Evolutionary conservation across 1,140 invertebrate species (phyloP), one percentile per base, ranked within the genome.

Genomic region (Cardiocondyla obscurior): DNA sequence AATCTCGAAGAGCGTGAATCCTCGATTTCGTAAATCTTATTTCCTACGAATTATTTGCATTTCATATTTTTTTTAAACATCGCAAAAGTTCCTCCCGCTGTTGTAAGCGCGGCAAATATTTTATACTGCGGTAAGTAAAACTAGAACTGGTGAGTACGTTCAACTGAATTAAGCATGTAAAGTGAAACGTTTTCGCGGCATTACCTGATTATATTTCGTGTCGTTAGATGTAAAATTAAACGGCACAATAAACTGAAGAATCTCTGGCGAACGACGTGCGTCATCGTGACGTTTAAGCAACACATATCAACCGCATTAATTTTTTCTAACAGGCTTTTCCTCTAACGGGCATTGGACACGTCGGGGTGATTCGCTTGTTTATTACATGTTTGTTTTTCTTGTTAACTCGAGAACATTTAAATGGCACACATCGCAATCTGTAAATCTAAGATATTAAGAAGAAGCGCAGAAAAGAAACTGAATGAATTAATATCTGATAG

Each of bases 131-230:
- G n/a, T n/a, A n/a, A n/a, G n/a, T n/a, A n/a, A n/a, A n/a, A n/a
- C n/a, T n/a, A n/a, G n/a, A n/a, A n/a, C n/a, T n/a, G n/a, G n/a
- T n/a, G n/a, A n/a, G n/a, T n/a, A n/a, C n/a, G n/a, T n/a, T n/a
- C n/a, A n/a, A n/a, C n/a, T n/a, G n/a, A n/a, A n/a, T n/a, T n/a
- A n/a, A n/a, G n/a, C n/a, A n/a, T n/a, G 19, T 10, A 33, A 14
- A 67, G 65, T 77, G 30, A 51, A 65, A 53, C 2, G 28, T 10
- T 51, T n/a, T 77, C 51, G 44, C 73, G 0, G 65, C 58, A 77
- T 65, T 65, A 39, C 10, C 39, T 64, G 42, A 51, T 62, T 42
- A 19, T 28, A 72, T 58, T 73, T 42, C 5, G 19, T 33, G 30
- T 53, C 46, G 67, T 16, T 22, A 39, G 60, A 39, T 19, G 30